phyloP scores from a whole-genome alignment of 2,888 invertebrate genomes.

The Drosophila neoperkinsi region DNA sequence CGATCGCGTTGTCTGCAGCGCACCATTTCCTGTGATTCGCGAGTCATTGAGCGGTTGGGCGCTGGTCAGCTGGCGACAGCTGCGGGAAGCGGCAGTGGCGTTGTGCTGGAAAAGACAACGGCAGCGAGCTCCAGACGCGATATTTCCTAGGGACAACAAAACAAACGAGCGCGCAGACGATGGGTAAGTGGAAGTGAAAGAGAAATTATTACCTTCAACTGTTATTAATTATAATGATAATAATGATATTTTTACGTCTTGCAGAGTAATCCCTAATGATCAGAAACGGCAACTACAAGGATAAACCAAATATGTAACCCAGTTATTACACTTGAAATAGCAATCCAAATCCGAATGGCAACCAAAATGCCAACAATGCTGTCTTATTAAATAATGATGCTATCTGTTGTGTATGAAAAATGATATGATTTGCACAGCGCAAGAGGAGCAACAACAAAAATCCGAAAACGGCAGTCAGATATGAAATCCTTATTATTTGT shows the following conservation, averaged over 20 bases:
- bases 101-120: slow-evolving; percentile 41
- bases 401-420: not conserved
- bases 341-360: slow-evolving; percentile 10
- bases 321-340: slow-evolving; percentile 24
- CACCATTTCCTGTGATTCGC: slow-evolving; percentile 74
- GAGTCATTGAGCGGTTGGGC: slow-evolving; percentile 66
- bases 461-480: slow-evolving; percentile 36
- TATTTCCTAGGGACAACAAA: slow-evolving; percentile 29
- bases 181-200: slow-evolving; percentile 3
- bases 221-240: not conserved
- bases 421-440: slow-evolving; percentile 15
- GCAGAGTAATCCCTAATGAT: slow-evolving; percentile 11
- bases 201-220: not conserved
- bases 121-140: slow-evolving; percentile 51
- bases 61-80: slow-evolving; percentile 16
- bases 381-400: slow-evolving; percentile 1
- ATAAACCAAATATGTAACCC: slow-evolving; percentile 12
- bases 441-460: slow-evolving; percentile 19
- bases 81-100: slow-evolving; percentile 3
- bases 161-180: not conserved
- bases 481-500: slow-evolving; percentile 50
- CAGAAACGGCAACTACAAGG: slow-evolving; percentile 4
- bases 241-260: not conserved
- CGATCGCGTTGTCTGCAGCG: slow-evolving; percentile 85
- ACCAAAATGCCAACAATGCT: slow-evolving; percentile 8